These are phyloP conservation scores for Geothlypis trichas DNA, from an alignment of 2,113 vertebrate genomes.

Conservation along the genomic window DNA sequence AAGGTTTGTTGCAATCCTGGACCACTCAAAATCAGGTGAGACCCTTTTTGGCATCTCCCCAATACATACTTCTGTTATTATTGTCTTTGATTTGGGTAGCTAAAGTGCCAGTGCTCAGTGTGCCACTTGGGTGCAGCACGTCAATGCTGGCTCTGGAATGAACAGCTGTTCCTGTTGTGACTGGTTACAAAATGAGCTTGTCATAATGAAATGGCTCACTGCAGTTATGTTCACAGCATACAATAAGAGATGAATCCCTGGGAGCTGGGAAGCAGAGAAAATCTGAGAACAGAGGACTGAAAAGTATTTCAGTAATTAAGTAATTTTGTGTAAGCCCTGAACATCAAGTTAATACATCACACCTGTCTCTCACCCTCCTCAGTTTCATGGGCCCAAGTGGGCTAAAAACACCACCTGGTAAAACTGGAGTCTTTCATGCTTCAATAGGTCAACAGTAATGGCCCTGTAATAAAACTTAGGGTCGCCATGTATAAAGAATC, in stretches of 20 bases:
- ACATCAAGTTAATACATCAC: neutral
- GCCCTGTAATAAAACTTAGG: neutral
- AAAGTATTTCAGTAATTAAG: neutral
- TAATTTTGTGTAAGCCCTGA: neutral
- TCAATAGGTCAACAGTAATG: neutral
- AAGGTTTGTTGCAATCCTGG: neutral
- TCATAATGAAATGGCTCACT: constrained; percentile 10
- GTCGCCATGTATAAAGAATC: neutral
- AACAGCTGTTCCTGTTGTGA: constrained; percentile 40
- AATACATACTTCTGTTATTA: neutral
- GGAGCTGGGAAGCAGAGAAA: neutral
- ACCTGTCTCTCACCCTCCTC: neutral
- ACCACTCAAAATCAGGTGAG: neutral
- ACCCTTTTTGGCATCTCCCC: neutral
- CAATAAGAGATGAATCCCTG: neutral
- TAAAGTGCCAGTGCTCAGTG: neutral
- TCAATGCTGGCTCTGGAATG: neutral
- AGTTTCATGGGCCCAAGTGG: neutral
- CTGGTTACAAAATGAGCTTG: constrained; percentile 11
- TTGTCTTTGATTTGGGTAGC: constrained; percentile 17
- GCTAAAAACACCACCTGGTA: neutral
- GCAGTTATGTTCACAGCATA: neutral
- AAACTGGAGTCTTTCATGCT: neutral
- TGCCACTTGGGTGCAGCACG: neutral
- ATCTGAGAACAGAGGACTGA: neutral